Evolutionary conservation across 2,113 vertebrate genomes (phyloP), one percentile per base, ranked within the genome.

Genomic region (Rhea americana): DNA sequence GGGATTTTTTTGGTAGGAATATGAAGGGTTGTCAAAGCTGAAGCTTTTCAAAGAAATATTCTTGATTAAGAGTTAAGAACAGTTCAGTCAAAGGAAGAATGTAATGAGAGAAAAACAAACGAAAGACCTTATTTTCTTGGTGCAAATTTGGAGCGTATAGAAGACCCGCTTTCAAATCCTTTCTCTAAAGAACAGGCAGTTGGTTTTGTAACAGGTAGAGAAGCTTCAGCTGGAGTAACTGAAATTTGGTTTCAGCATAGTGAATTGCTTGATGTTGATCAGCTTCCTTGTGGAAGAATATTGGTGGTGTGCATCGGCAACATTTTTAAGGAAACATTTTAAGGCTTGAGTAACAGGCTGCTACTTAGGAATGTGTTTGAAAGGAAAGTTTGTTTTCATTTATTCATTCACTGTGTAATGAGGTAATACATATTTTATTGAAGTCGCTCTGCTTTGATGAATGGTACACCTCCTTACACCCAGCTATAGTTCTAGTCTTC

Each of bases 31-130:
- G 39, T 93, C 58, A 82, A 75, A 89, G 77, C 51, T 2, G 22
- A 78, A 93, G 45, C 51, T 91, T 88, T 88, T 90, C 19, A n/a
- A 77, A 51, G n/a, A 25, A 70, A 78, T 58, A 25, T 65, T 74
- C 74, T 75, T 63, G 37, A 55, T 48, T 58, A n/a, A 56, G 50
- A 79, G n/a, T 26, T 93, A 91, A 71, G 95, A 93, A 58, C 5
- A 20, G 72, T 95, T 96, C 82, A 94, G 0, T 87, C 58, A n/a
- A 76, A 58, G 66, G 45, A 89, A 65, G 41, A 79, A 67, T 45
- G 87, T 62, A 86, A 59, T 76, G 67, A 86, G 89, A 78, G 21
- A 53, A 92, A 85, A 94, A 65, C 58, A 91, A 66, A 62, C 50
- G 92, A 95, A 58, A 86, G 67, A 26, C 9, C 16, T 26, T 87